Conservation (phyloP, 2,888 invertebrate species). For the Spodoptera exigua region DNA sequence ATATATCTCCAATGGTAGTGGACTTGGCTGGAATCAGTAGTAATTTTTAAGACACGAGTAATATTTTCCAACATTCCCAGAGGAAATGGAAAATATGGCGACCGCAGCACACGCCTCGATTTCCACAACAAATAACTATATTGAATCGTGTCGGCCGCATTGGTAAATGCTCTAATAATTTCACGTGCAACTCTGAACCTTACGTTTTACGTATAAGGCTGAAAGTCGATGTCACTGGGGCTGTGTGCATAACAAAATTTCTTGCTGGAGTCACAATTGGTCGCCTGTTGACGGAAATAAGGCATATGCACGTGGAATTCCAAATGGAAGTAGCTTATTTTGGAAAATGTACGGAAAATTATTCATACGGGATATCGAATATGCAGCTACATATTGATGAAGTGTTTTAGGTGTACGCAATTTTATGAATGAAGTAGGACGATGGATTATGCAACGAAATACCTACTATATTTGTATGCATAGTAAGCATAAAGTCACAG, state of each 20-base stretch:
- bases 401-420: background rate
- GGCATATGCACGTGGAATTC: slow-evolving; percentile 63
- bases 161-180: slow-evolving; percentile 35
- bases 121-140: slow-evolving; percentile 66
- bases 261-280: slow-evolving; percentile 56
- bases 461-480: too few relatives aligned
- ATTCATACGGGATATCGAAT: slow-evolving; percentile 47
- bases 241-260: slow-evolving; percentile 53
- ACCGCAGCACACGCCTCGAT: slow-evolving; percentile 60
- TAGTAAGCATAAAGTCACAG: too few relatives aligned
- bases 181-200: slow-evolving; percentile 43
- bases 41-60: slow-evolving; percentile 57
- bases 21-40: slow-evolving; percentile 31
- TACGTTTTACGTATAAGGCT: slow-evolving; percentile 27
- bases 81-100: slow-evolving; percentile 69
- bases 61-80: slow-evolving; percentile 50
- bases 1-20: slow-evolving; percentile 25
- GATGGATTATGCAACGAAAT: too few relatives aligned
- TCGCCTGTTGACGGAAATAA: slow-evolving; percentile 68
- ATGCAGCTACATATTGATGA: slow-evolving; percentile 38
- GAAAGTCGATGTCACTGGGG: slow-evolving; percentile 27
- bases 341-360: slow-evolving; percentile 51
- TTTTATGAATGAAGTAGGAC: too few relatives aligned
- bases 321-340: slow-evolving; percentile 56
- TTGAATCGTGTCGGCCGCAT: slow-evolving; percentile 51